Conservation (phyloP, 1,140 invertebrate genomes). For the Sminthurinus signatus region DNA sequence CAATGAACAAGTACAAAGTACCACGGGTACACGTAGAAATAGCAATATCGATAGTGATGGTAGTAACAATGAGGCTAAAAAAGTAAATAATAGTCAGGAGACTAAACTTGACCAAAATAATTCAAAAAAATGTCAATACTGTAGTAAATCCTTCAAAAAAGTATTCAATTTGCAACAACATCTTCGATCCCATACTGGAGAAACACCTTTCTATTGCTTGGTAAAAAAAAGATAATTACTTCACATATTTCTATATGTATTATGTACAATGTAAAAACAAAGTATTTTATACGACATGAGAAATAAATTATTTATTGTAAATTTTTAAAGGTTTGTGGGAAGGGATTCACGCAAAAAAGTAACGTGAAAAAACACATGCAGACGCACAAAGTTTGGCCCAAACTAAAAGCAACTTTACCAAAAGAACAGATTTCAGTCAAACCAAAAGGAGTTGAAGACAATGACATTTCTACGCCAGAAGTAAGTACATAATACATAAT, state of each 20-base stretch:
- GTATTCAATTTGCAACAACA: slow-evolving; percentile 54
- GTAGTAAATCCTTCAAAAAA: slow-evolving; percentile 47
- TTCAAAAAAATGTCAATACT: slow-evolving; percentile 14
- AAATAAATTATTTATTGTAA: no score
- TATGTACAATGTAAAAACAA: no score
- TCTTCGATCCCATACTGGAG: slow-evolving; percentile 55
- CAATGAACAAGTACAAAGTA: no score
- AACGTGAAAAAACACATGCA: slow-evolving; percentile 63
- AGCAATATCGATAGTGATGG: no score
- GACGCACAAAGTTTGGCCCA: slow-evolving; percentile 53
- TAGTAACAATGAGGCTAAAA: background rate
- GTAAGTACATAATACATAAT: no score
- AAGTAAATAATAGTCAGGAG: no score
- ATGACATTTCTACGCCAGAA: no score
- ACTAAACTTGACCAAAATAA: no score
- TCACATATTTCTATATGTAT: no score
- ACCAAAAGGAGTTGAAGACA: background rate
- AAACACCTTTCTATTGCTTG: slow-evolving; percentile 58
- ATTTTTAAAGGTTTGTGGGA: slow-evolving; percentile 57
- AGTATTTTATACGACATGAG: no score
- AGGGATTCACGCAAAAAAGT: slow-evolving; percentile 57
- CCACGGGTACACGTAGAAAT: no score
- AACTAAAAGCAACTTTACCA: slow-evolving; percentile 23
- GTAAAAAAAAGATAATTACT: no score
- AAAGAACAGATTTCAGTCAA: slow-evolving; percentile 32